Conservation (phyloP, 1,140 invertebrate species). For the Papilio xuthus region DNA sequence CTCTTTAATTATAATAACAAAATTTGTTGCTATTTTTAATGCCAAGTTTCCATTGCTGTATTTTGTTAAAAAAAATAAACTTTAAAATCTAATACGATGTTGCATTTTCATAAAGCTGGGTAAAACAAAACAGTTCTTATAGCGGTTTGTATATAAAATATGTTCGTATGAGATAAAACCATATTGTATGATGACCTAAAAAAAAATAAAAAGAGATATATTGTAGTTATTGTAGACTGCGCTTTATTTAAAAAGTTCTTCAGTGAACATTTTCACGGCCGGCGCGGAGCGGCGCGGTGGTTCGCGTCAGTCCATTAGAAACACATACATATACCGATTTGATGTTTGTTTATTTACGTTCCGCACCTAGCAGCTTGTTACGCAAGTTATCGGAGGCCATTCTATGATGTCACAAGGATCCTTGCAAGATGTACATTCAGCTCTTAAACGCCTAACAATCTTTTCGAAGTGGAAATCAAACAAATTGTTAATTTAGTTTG, state of each 20-base stretch:
- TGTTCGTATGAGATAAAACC: not conserved
- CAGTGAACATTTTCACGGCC: constrained; percentile 22
- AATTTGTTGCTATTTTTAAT: no score
- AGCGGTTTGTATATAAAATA: not conserved
- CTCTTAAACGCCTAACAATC: not conserved
- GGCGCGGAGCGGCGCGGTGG: not conserved
- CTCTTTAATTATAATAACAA: no score
- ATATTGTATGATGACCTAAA: not conserved
- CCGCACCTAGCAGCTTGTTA: constrained; percentile 48
- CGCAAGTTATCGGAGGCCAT: constrained; percentile 52
- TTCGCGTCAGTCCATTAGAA: constrained; percentile 42
- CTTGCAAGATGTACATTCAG: constrained; percentile 50
- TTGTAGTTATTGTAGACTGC: not conserved
- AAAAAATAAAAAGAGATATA: constrained; percentile 48
- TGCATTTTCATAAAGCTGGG: not conserved
- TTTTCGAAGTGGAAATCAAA: constrained; percentile 3
- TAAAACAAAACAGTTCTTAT: not conserved
- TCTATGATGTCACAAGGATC: constrained; percentile 57
- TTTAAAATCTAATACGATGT: no score
- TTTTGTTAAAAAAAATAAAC: no score
- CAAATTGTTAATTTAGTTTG: constrained; percentile 1
- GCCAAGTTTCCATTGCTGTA: no score
- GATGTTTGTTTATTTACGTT: constrained; percentile 63
- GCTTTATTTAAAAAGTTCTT: constrained; percentile 10
- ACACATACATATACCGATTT: constrained; percentile 24